These are phyloP conservation scores for Leptodactylus fuscus DNA, from an alignment of 2,113 vertebrate species.

Conservation along the genomic window DNA sequence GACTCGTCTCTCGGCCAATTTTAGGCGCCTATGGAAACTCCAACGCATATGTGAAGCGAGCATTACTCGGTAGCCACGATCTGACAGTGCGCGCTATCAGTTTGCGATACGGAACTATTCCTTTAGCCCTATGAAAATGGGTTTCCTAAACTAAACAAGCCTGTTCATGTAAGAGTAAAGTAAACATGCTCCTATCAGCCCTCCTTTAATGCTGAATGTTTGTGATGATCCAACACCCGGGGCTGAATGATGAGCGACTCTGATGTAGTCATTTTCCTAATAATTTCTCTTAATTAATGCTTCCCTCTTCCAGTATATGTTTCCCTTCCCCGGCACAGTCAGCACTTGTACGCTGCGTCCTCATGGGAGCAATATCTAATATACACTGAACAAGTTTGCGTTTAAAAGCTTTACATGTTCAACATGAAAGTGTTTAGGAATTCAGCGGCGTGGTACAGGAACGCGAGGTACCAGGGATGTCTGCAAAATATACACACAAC, in stretches of 20 bases:
- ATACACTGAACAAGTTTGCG: slow-evolving; percentile 19
- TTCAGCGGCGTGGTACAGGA: not conserved
- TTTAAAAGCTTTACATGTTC: slow-evolving; percentile 27
- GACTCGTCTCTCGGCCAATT: too few species aligned
- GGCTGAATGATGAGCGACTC: slow-evolving; percentile 15
- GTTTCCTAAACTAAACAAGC: not conserved
- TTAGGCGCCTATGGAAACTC: too few species aligned
- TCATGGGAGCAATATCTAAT: slow-evolving; percentile 37
- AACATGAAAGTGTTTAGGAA: slow-evolving; percentile 35
- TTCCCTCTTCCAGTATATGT: slow-evolving; percentile 4
- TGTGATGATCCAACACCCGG: not conserved
- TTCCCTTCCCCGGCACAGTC: slow-evolving; percentile 39
- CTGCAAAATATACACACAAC: slow-evolving; percentile 2
- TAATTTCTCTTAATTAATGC: slow-evolving; percentile 38
- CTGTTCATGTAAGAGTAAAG: too few species aligned
- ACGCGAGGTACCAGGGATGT: not conserved
- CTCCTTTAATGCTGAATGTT: not conserved
- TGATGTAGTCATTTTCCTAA: slow-evolving; percentile 34
- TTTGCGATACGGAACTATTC: not conserved
- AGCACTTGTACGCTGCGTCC: not conserved
- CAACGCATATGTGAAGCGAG: too few species aligned
- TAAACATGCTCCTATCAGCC: not conserved
- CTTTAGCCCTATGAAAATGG: not conserved
- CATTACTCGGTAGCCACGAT: too few species aligned
- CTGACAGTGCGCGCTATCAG: too few species aligned